Conservation (phyloP, 1,140 invertebrate genomes). For the Dreissena polymorpha region DNA sequence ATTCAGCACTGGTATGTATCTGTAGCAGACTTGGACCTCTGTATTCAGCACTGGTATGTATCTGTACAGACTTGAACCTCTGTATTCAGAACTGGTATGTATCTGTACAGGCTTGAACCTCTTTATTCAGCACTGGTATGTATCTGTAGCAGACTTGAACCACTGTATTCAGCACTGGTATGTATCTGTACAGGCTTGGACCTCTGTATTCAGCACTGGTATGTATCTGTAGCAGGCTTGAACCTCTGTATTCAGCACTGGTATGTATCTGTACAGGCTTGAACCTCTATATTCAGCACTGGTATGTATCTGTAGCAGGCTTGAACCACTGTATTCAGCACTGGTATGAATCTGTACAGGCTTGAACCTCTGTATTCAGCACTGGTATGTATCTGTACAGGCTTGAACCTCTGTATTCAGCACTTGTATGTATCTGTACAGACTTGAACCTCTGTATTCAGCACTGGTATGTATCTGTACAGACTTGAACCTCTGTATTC, state of each 20-base stretch:
- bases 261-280: constrained; percentile 81
- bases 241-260: constrained; percentile 89
- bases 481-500: constrained; percentile 89
- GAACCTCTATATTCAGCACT: constrained; percentile 89
- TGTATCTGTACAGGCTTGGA: constrained; percentile 82
- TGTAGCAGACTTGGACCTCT: constrained; percentile 86
- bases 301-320: constrained; percentile 79
- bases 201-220: constrained; percentile 88
- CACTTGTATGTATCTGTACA: constrained; percentile 80
- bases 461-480: constrained; percentile 81
- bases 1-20: constrained; percentile 83
- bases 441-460: constrained; percentile 89
- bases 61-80: constrained; percentile 85
- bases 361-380: constrained; percentile 90
- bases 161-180: constrained; percentile 87
- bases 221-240: constrained; percentile 82
- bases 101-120: constrained; percentile 84
- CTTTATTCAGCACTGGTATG: constrained; percentile 86
- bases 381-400: constrained; percentile 81
- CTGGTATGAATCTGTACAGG: constrained; percentile 80
- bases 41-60: constrained; percentile 85
- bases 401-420: constrained; percentile 89
- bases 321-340: constrained; percentile 90
- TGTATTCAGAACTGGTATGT: constrained; percentile 86
- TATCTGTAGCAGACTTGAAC: constrained; percentile 83